These are phyloP conservation scores for Dipodomys spectabilis DNA, from an alignment of 2,113 vertebrate species.

Conservation along the genomic window DNA sequence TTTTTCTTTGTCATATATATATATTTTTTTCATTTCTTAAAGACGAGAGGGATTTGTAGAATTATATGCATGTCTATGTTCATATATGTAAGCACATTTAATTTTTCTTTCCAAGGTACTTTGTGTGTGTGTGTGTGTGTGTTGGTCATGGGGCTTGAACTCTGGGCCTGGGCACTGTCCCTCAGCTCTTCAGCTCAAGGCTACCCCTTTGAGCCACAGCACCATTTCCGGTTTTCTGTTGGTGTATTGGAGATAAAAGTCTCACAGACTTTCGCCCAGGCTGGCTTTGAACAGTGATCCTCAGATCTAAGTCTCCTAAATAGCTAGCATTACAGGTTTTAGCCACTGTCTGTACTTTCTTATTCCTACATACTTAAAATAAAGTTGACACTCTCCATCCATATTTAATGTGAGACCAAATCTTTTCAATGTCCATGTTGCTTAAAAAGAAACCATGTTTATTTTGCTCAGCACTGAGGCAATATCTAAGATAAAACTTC, in stretches of 20 bases:
- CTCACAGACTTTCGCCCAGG: too few species aligned
- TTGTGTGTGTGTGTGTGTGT: too few species aligned
- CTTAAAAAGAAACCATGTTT: conserved; percentile 49
- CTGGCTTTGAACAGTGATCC: too few species aligned
- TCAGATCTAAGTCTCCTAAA: too few species aligned
- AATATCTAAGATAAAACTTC: background rate
- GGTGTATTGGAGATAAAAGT: too few species aligned
- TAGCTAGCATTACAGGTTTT: too few species aligned
- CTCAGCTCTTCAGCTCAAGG: too few species aligned
- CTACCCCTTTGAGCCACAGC: too few species aligned
- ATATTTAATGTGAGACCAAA: background rate
- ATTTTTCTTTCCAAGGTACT: background rate
- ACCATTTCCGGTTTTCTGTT: too few species aligned
- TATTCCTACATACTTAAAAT: background rate
- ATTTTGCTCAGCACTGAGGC: conserved; percentile 35
- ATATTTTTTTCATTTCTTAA: background rate
- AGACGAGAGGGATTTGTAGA: background rate
- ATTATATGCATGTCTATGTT: background rate
- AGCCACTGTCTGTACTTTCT: background rate
- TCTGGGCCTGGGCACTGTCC: too few species aligned
- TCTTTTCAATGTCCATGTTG: background rate
- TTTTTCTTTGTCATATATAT: background rate
- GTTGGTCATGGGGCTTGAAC: too few species aligned
- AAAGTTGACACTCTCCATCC: background rate
- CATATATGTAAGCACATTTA: background rate